A percentile compares a stretch with the other conserved stretches of the same genome.
These are phyloP conservation scores for Drosophila dunni DNA, from an alignment of 1,140 invertebrate species.

Conservation along the genomic window DNA sequence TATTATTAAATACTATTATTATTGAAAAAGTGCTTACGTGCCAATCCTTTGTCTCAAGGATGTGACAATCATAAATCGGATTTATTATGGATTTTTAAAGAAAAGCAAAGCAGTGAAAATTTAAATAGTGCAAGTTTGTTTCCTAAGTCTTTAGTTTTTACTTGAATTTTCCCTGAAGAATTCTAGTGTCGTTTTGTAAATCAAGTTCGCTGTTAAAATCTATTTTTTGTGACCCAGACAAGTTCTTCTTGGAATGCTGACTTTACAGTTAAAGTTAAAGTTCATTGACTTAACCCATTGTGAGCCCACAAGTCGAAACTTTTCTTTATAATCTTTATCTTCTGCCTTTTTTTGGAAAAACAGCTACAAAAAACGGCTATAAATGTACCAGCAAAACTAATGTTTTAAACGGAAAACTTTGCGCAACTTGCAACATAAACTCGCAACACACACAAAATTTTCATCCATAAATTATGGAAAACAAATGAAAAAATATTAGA, in stretches of 20 bases:
- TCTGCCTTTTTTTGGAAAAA: constrained; percentile 4
- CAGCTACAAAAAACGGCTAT: constrained; percentile 6
- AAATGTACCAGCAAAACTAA: constrained; percentile 17
- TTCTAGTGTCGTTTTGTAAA: constrained; percentile 16
- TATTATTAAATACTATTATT: not conserved
- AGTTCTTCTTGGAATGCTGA: constrained; percentile 28
- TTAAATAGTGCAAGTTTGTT: constrained; percentile 20
- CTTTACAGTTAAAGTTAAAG: constrained; percentile 42
- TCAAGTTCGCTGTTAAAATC: constrained; percentile 51
- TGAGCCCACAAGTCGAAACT: not conserved
- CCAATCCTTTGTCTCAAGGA: constrained; percentile 33
- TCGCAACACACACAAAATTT: constrained; percentile 21
- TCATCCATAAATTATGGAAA: constrained; percentile 43
- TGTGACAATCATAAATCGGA: constrained; percentile 15
- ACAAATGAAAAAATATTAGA: not conserved
- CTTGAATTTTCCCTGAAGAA: not conserved
- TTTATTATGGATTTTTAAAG: constrained; percentile 30
- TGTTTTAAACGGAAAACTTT: constrained; percentile 26
- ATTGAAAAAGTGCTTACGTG: constrained; percentile 31
- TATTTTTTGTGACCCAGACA: constrained; percentile 16
- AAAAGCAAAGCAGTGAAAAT: not conserved
- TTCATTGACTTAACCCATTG: constrained; percentile 34
- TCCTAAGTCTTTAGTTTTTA: constrained; percentile 50
- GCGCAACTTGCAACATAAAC: constrained; percentile 47
- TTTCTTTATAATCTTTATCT: not conserved